A percentile compares a stretch with the other conserved stretches of the same genome.
Conservation (phyloP, 2,113 vertebrate species). For the Sylvia atricapilla region DNA sequence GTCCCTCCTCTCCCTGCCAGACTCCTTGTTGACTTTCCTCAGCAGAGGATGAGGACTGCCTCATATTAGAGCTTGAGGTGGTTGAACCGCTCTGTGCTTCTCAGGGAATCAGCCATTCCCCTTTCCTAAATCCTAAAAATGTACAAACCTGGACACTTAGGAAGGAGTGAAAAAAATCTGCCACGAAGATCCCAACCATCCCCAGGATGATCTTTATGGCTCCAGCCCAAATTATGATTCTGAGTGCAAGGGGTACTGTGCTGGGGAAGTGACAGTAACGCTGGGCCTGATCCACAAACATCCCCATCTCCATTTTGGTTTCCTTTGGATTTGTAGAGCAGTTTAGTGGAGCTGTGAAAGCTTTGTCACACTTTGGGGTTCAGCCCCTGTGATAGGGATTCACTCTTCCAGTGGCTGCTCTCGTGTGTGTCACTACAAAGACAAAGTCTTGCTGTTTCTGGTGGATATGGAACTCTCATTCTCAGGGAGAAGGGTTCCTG, state of each 20-base stretch:
- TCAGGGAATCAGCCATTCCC: not conserved
- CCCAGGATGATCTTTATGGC: not conserved
- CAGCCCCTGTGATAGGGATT: not conserved
- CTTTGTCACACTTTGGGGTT: not conserved
- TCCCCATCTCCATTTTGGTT: rapidly evolving
- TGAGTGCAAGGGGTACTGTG: not conserved
- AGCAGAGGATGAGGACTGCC: not conserved
- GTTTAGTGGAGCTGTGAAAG: not conserved
- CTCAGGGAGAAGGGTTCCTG: not conserved
- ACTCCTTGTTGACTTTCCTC: not conserved
- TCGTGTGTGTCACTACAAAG: rapidly evolving
- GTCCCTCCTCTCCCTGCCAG: not conserved
- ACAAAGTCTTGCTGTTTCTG: rapidly evolving
- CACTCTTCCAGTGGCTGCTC: rapidly evolving
- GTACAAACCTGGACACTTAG: not conserved
- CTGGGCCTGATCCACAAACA: not conserved
- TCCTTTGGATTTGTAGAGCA: not conserved
- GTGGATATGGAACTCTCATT: rapidly evolving
- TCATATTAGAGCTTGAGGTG: rapidly evolving
- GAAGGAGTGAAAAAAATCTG: not conserved
- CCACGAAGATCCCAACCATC: not conserved
- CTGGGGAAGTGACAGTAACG: rapidly evolving
- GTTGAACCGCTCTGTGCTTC: not conserved
- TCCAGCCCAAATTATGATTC: not conserved
- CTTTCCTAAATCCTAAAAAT: not conserved